These are phyloP conservation scores for Poecilobothrus nobilitatus DNA, from an alignment of 2,888 invertebrate species.

Conservation along the genomic window DNA sequence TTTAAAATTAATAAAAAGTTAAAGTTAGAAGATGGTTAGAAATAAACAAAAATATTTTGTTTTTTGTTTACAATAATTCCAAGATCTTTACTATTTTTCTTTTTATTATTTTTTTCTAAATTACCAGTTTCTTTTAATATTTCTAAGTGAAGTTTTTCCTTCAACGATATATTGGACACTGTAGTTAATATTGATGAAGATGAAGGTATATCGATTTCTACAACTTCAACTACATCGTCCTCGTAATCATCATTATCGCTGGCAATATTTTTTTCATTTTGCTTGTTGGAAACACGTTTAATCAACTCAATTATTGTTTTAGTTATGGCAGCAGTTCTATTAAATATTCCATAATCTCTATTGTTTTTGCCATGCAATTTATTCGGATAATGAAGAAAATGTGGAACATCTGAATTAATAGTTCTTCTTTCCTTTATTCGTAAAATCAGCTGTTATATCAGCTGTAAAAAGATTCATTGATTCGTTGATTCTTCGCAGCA, in stretches of 20 bases:
- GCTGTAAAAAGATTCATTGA: slow-evolving; percentile 8
- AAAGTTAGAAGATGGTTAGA: too few relatives aligned
- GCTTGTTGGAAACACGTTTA: background rate
- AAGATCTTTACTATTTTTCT: too few relatives aligned
- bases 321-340: background rate
- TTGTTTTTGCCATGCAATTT: background rate
- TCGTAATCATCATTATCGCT: background rate
- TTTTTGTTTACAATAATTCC: too few relatives aligned
- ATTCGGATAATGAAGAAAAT: slow-evolving; percentile 15
- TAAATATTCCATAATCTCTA: slow-evolving; percentile 5
- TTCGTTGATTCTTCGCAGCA: slow-evolving; percentile 9
- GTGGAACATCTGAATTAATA: slow-evolving; percentile 11
- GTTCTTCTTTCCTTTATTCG: slow-evolving; percentile 16
- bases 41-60: too few relatives aligned
- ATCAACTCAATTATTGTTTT: background rate
- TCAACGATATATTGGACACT: background rate
- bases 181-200: too few relatives aligned
- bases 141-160: background rate
- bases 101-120: too few relatives aligned
- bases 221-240: background rate
- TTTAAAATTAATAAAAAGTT: too few relatives aligned
- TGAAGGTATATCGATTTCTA: too few relatives aligned
- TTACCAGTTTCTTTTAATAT: background rate
- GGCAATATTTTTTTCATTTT: background rate
- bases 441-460: background rate